Evolutionary conservation across 2,797 vertebrate species (phyloP).

Genomic region (Xerus rutilus): DNA sequence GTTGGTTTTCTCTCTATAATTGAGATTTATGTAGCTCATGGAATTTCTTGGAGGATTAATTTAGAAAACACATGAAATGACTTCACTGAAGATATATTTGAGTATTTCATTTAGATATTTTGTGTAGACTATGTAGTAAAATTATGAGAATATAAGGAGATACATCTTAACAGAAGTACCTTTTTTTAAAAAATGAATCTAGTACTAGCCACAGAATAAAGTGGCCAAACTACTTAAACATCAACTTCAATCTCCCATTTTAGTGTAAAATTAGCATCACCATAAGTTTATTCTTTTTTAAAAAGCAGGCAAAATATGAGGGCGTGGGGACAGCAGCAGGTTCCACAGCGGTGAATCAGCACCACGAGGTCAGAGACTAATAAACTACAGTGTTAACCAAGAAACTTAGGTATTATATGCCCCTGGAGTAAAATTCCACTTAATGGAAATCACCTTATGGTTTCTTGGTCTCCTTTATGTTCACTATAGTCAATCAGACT

Average conservation of each 20-base stretch:
- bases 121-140: neutral
- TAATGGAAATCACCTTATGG: conserved; percentile 76
- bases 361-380: conserved; percentile 87
- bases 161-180: neutral
- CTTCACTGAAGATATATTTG: neutral
- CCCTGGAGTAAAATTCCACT: conserved; percentile 81
- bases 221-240: neutral
- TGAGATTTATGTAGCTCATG: neutral
- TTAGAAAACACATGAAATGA: conserved; percentile 30
- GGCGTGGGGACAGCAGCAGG: conserved; percentile 50
- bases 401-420: conserved; percentile 83
- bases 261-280: neutral
- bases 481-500: conserved; percentile 64
- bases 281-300: conserved; percentile 19
- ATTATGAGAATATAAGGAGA: neutral
- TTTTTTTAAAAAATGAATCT: neutral
- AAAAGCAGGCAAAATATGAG: conserved; percentile 39
- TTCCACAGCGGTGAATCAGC: conserved; percentile 57
- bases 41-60: conserved; percentile 35
- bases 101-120: conserved; percentile 15
- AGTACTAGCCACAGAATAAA: neutral
- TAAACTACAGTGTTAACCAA: conserved; percentile 82
- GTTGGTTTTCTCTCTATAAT: conserved; percentile 40
- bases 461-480: conserved; percentile 77
- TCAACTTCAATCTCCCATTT: neutral